Evolutionary conservation across 2,888 invertebrate genomes (phyloP).

Genomic region (Drosophila meridiana): DNA sequence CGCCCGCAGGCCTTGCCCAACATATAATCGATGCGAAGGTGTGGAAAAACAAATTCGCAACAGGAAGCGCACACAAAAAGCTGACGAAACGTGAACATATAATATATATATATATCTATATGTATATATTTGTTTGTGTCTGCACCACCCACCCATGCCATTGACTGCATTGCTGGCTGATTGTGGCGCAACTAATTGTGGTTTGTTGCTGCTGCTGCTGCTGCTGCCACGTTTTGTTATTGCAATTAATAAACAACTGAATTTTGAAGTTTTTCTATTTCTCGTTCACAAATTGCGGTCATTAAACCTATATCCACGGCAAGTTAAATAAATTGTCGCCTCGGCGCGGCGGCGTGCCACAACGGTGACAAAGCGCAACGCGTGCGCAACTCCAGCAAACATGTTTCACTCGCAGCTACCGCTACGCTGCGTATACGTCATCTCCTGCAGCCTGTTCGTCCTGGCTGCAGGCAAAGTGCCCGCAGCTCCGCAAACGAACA

Average conservation of each 20-base stretch:
- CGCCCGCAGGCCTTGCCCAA: constrained; percentile 64
- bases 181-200: constrained; percentile 81
- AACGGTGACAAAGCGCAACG: constrained; percentile 44
- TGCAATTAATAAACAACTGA: constrained; percentile 71
- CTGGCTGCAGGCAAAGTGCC: constrained; percentile 56
- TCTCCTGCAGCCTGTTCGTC: constrained; percentile 35
- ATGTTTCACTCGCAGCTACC: constrained; percentile 25
- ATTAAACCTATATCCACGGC: constrained; percentile 76
- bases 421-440: constrained; percentile 13
- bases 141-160: constrained; percentile 24
- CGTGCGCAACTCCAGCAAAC: constrained; percentile 42
- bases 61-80: constrained; percentile 59
- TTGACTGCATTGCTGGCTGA: constrained; percentile 48
- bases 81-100: constrained; percentile 42
- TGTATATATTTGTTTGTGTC: neutral
- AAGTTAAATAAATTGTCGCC: constrained; percentile 74
- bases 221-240: constrained; percentile 63
- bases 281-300: constrained; percentile 76
- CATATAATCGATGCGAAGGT: constrained; percentile 62
- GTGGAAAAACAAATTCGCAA: constrained; percentile 72
- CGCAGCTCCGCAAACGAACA: constrained; percentile 46
- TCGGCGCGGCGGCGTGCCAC: constrained; percentile 62
- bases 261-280: constrained; percentile 43
- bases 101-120: neutral
- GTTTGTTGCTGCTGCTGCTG: constrained; percentile 23